These are phyloP conservation scores for Panzeria rudis DNA, from an alignment of 2,888 invertebrate genomes.

Conservation along the genomic window DNA sequence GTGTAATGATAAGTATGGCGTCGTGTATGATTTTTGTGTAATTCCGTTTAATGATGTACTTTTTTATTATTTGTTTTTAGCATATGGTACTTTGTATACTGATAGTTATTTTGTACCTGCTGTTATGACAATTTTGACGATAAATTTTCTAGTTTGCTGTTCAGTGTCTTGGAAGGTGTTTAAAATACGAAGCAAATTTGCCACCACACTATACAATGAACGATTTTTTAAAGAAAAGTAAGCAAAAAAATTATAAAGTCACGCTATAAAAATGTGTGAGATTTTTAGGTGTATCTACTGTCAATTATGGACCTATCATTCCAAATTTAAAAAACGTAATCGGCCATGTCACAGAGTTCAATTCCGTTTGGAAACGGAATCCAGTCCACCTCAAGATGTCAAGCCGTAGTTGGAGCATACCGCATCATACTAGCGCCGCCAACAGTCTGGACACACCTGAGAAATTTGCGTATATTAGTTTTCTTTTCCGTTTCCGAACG, in stretches of 20 bases:
- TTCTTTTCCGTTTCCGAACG: too few relatives aligned
- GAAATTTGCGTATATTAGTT: too few relatives aligned
- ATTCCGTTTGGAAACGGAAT: too few relatives aligned
- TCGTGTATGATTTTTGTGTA: neutral
- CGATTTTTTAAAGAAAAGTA: slow-evolving; percentile 32
- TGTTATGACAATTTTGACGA: slow-evolving; percentile 14
- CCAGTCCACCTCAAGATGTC: too few relatives aligned
- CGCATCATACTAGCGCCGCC: too few relatives aligned
- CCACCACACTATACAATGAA: neutral
- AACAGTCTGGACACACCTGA: too few relatives aligned
- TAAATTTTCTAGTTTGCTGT: slow-evolving; percentile 48
- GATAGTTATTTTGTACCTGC: slow-evolving; percentile 45
- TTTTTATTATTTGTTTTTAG: neutral
- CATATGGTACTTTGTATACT: slow-evolving; percentile 1
- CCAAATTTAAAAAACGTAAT: too few relatives aligned
- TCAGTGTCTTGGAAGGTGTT: slow-evolving; percentile 29
- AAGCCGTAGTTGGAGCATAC: too few relatives aligned
- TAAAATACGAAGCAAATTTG: slow-evolving; percentile 18
- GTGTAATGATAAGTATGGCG: slow-evolving; percentile 20
- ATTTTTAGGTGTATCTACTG: too few relatives aligned
- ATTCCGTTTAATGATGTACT: neutral
- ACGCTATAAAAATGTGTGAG: too few relatives aligned
- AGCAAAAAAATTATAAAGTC: neutral
- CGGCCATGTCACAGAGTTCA: too few relatives aligned
- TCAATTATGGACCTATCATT: too few relatives aligned